Conservation (phyloP, 2,113 vertebrate genomes). For the Narcine bancroftii region DNA sequence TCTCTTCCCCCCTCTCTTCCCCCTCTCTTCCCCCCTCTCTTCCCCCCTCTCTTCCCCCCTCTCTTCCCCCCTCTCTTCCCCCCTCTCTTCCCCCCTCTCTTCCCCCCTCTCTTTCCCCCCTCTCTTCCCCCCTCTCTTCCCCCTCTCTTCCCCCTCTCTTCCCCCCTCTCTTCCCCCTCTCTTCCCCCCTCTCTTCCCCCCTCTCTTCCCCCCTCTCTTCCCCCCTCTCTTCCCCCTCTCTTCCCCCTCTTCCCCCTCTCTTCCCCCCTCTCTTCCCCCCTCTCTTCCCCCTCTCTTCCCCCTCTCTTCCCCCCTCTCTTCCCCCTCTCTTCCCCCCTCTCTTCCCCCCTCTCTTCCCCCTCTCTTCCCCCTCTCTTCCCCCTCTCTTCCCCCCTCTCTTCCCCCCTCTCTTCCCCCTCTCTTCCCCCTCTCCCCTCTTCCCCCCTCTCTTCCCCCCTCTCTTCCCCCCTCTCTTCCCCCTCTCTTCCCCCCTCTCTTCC, state of each 20-base stretch:
- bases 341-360: not conserved
- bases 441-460: not conserved
- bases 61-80: no score
- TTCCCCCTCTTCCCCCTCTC: not conserved
- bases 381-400: not conserved
- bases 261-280: no score
- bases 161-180: not conserved
- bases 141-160: rapidly evolving
- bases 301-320: no score
- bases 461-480: not conserved
- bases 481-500: no score
- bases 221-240: not conserved
- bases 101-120: no score
- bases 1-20: no score
- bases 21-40: not conserved
- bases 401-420: not conserved
- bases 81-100: no score
- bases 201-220: not conserved
- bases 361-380: not conserved
- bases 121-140: no score
- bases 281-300: no score
- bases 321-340: not conserved
- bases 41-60: not conserved
- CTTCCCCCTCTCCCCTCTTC: not conserved
- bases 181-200: not conserved